Base-by-base conservation (phyloP, 1,140 invertebrate genomes). In the Leptinotarsa texana region DNA sequence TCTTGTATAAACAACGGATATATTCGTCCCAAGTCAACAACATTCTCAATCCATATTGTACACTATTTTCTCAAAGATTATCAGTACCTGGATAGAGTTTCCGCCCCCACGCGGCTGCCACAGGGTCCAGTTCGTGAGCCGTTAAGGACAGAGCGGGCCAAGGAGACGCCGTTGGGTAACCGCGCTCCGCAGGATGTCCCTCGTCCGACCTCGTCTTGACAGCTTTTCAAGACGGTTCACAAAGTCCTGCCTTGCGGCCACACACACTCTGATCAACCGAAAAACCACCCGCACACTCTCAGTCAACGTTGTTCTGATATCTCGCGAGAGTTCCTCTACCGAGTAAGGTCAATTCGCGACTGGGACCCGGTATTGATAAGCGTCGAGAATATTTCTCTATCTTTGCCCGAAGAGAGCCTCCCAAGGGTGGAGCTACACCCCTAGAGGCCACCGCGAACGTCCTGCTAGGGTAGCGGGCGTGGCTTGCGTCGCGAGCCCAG, bases 201-300 rank as follows among this genome's bases (percentile, higher is more conserved):
- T 91, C 91, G 89, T 91, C 90, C 86, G 90, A 91, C 88, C 90
- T 90, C 90, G 91, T 91, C 86, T 88, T 91, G 90, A 87, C 84
- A 82, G 81, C 79, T 80, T 75, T 76, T 63, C 63, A 17, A 57
- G 63, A 63, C 76, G 66, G 18, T 68, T 68, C 73, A 42, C 63
- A 49, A 74, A 69, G 48, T 74, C 73, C 49, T 73, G 71, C 71
- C 71, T 68, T 47, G 33, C 73, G 69, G 47, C 67, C 83, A 83
- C 83, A 81, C 83, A 69, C 82, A 78, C 83, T 83, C 81, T 83
- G 79, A 82, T 77, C 51, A 57, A 75, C 73, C 83, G 69, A 73
- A 71, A 70, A 73, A 71, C 17, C 24, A 73, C 70, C 75, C 75
- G 74, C 75, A 71, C 70, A 57, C 63, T 57, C 15, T 57, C 13